A percentile compares a stretch with the other conserved stretches of the same genome.
Conservation (phyloP, 1,140 invertebrate species). For the Bradynema listronoti region DNA sequence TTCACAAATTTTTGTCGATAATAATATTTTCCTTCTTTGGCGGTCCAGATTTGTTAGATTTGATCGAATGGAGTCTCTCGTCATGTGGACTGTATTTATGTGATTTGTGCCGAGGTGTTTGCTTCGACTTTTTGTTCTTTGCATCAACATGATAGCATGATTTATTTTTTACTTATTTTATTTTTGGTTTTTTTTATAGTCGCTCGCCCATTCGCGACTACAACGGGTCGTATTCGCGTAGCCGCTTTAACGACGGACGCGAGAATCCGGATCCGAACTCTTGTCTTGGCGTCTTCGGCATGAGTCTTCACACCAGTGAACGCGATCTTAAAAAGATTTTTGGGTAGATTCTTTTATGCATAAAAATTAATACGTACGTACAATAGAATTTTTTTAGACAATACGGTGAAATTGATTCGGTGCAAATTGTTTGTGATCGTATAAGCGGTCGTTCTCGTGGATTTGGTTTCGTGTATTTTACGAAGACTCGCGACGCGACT, state of each 20-base stretch:
- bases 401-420: conserved; percentile 35
- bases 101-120: no score
- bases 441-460: conserved; percentile 78
- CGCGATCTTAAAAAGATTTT: conserved; percentile 6
- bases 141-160: no score
- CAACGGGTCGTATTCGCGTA: no score
- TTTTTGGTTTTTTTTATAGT: no score
- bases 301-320: conserved; percentile 31
- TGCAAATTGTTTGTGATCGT: conserved; percentile 45
- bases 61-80: no score
- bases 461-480: conserved; percentile 94
- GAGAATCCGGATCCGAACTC: conserved; percentile 29
- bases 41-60: no score
- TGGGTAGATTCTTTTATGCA: conserved; percentile 8
- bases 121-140: no score
- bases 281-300: conserved; percentile 40
- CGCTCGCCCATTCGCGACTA: no score
- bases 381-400: conserved; percentile 29
- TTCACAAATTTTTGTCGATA: no score
- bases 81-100: no score
- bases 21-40: no score
- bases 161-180: no score
- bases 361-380: conserved; percentile 3
- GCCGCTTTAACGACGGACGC: conserved; percentile 21
- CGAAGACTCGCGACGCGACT: conserved; percentile 78